Evolutionary conservation across 1,140 invertebrate species (phyloP), one percentile per base, ranked within the genome.

Genomic region (Papilio aristodemus): DNA sequence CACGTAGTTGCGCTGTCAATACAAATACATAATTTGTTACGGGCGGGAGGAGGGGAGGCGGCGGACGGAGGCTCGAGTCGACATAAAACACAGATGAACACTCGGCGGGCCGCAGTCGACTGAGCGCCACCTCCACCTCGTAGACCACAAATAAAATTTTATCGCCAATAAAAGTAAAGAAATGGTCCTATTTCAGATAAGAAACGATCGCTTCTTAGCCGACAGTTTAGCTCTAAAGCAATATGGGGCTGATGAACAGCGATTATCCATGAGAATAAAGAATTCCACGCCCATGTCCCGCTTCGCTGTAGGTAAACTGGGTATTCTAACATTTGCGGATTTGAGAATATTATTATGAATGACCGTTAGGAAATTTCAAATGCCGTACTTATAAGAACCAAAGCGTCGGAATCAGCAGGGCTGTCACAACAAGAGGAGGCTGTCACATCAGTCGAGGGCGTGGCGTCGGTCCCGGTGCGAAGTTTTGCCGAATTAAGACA

Each of bases 101-200:
- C 81, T 76, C 79, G 84, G 84, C 85, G 79, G 86, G 79, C 76
- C 75, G 76, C 77, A 81, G 85, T 84, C 86, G 86, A 86, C 77
- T 82, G 77, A 73, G 69, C 68, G 57, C 73, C 63, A 77, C 76
- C 79, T 81, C 81, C 75, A 84, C 82, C 84, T 78, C 77, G 69
- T 66, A 60, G 14, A 37, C 58, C 32, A 62, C 54, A 68, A 72
- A 75, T 83, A 83, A 86, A 77, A 77, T 71, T 86, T 88, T 86
- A 88, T 83, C 59, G 72, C 32, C 79, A 74, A 79, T 88, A 84
- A 87, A 88, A 77, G 60, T 75, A 74, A 60, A 68, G 71, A 77
- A 79, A 81, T 79, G 79, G 79, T 73, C 81, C 75, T 74, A 78
- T 78, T 78, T 70, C 68, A 77, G 79, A 84, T 79, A 79, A 70